Evolutionary conservation across 2,888 invertebrate genomes (phyloP).

Genomic region (Cenopis cana): DNA sequence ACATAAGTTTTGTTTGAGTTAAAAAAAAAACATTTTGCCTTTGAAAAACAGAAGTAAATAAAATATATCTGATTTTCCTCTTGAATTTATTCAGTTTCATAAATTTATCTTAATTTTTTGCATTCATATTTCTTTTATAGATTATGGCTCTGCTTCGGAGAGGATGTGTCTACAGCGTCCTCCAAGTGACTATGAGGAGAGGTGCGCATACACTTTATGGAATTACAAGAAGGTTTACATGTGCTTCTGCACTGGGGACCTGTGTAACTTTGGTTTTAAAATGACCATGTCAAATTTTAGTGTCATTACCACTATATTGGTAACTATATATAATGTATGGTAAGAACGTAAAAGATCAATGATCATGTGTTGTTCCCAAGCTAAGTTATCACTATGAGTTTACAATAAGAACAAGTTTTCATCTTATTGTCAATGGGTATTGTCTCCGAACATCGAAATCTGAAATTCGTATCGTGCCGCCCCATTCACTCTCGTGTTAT

Average conservation of each 20-base stretch:
- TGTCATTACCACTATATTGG: conserved; percentile 55
- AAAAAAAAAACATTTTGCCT: too few relatives aligned
- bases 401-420: too few relatives aligned
- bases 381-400: not conserved
- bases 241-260: conserved; percentile 96
- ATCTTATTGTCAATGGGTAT: too few relatives aligned
- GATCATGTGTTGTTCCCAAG: not conserved
- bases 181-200: conserved; percentile 94
- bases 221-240: conserved; percentile 93
- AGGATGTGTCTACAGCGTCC: conserved; percentile 94
- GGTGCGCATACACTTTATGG: conserved; percentile 94
- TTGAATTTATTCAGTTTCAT: conserved; percentile 60
- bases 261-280: conserved; percentile 88
- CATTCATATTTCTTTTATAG: conserved; percentile 77
- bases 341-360: not conserved
- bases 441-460: too few relatives aligned
- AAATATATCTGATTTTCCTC: too few relatives aligned
- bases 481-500: too few relatives aligned
- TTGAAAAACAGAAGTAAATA: too few relatives aligned
- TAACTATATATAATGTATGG: conserved; percentile 53
- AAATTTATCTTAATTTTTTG: not conserved
- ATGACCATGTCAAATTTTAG: conserved; percentile 52
- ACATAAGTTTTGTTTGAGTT: too few relatives aligned
- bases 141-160: conserved; percentile 94
- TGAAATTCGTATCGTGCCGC: too few relatives aligned